A percentile compares a stretch with the other conserved stretches of the same genome.
Conservation (phyloP, 1,140 invertebrate genomes). For the Cardiocondyla obscurior region DNA sequence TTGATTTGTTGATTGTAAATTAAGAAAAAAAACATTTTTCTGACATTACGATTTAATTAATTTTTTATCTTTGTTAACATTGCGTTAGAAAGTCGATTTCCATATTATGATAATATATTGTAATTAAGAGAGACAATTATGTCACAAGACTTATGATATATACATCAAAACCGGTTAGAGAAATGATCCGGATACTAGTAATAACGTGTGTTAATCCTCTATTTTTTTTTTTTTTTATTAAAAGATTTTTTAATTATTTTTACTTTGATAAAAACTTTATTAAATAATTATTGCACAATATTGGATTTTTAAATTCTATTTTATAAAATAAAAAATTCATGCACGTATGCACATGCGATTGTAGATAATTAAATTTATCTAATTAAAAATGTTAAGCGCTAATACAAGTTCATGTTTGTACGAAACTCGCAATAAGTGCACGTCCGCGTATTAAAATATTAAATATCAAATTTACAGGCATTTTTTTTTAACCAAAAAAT, state of each 20-base stretch:
- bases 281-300: background rate
- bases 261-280: background rate
- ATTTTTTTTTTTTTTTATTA: background rate
- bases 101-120: background rate
- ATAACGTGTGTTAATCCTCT: background rate
- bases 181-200: background rate
- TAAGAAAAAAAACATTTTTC: background rate
- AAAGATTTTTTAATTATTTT: background rate
- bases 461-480: background rate
- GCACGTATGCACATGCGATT: too few relatives aligned
- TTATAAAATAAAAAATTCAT: background rate
- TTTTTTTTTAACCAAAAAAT: background rate
- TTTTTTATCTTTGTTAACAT: background rate
- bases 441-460: background rate
- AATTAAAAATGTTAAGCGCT: background rate
- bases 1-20: background rate
- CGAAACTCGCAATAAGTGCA: background rate
- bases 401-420: background rate
- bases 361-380: too few relatives aligned
- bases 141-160: background rate
- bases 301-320: background rate
- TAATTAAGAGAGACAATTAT: background rate
- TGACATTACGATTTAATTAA: background rate
- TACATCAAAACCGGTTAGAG: background rate
- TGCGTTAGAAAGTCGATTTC: background rate